Percentiles rank a stretch among this genome's conserved stretches.
Evolutionary conservation across 1,140 invertebrate species (phyloP).

Genomic region (Drosophila pseudoobscura): DNA sequence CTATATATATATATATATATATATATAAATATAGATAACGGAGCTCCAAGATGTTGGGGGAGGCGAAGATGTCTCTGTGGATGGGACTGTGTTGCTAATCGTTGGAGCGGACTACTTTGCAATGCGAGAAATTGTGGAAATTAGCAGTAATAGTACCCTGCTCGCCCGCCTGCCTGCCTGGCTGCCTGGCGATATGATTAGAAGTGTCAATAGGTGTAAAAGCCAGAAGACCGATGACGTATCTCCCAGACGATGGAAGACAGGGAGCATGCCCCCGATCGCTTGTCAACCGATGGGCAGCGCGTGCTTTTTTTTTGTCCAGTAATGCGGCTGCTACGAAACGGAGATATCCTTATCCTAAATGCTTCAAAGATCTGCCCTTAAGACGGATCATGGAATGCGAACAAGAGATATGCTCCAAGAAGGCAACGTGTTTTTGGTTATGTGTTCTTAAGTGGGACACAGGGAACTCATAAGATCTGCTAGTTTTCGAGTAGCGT

Average conservation of each 20-base stretch:
- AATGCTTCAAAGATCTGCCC: neutral
- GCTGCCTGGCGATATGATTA: slow-evolving; percentile 62
- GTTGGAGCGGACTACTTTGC: slow-evolving; percentile 48
- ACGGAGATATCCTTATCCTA: neutral
- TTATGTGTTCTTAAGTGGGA: no score
- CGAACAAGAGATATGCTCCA: no score
- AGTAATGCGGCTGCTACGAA: neutral
- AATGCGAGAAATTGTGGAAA: slow-evolving; percentile 36
- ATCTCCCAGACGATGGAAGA: slow-evolving; percentile 15
- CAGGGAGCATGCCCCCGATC: neutral
- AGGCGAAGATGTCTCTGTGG: slow-evolving; percentile 28
- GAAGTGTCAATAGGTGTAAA: slow-evolving; percentile 71
- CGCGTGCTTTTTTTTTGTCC: slow-evolving; percentile 8
- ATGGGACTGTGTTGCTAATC: slow-evolving; percentile 38
- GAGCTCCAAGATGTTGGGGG: slow-evolving; percentile 21
- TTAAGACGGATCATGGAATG: no score
- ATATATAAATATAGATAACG: slow-evolving; percentile 36
- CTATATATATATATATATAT: slow-evolving; percentile 14
- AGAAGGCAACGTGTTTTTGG: no score
- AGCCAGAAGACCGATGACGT: slow-evolving; percentile 36
- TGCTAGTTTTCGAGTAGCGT: neutral
- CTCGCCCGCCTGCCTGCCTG: slow-evolving; percentile 25
- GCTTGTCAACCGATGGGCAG: neutral
- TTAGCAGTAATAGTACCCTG: slow-evolving; percentile 35
- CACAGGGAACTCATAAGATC: no score